These are phyloP conservation scores for Actinostola sp. DNA, from an alignment of 92 coral and sea anemone genomes.

Conservation along the genomic window DNA sequence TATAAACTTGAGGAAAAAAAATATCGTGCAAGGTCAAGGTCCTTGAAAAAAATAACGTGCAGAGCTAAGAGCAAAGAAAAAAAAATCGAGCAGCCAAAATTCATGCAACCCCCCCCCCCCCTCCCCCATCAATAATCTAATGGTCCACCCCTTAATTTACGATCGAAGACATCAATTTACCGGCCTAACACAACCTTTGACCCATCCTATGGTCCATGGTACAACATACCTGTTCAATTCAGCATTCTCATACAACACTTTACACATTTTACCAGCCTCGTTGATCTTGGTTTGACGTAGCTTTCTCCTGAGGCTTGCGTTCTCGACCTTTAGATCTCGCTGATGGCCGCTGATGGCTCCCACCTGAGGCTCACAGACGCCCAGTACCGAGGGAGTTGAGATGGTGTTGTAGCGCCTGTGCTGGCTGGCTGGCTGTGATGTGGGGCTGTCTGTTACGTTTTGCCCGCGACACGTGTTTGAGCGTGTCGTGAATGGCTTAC, in stretches of 20 bases:
- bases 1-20: no score
- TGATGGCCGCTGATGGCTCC: neutral
- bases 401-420: constrained; percentile 35
- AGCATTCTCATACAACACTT: constrained; percentile 70
- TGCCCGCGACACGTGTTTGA: constrained; percentile 65
- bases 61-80: no score
- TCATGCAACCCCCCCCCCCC: no score
- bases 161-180: no score
- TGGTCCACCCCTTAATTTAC: no score
- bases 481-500: constrained; percentile 56
- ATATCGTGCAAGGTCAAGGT: no score
- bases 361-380: neutral
- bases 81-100: no score
- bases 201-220: neutral
- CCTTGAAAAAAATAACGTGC: no score
- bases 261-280: constrained; percentile 80
- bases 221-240: constrained; percentile 54
- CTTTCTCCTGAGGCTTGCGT: constrained; percentile 54
- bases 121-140: no score
- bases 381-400: constrained; percentile 19
- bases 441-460: constrained; percentile 14
- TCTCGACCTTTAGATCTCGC: constrained; percentile 60
- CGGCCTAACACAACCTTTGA: no score
- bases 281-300: constrained; percentile 65
- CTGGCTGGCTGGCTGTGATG: constrained; percentile 4